Base-by-base conservation (phyloP, 2,888 invertebrate genomes). In the Brachypterus glaber region DNA sequence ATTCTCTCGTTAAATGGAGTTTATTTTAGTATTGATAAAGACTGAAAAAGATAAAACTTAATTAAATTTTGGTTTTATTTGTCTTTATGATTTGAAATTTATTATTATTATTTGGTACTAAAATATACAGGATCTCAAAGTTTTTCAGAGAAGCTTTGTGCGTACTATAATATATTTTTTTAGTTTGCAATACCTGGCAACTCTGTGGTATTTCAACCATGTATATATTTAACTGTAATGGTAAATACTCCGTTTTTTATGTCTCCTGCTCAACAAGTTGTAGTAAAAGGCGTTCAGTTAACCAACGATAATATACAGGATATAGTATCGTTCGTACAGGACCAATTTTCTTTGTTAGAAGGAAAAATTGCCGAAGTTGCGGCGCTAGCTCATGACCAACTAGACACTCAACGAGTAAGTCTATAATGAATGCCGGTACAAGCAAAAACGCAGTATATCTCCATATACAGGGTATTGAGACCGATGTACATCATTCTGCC, bases 181-280 rank as follows among this genome's bases (percentile, higher is more conserved):
- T 60, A 83, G 79, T 81, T 83, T 62, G 64, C 67, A 35, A 68
- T 83, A 47, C 82, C 83, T 49, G 82, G 83, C 29, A 77, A 76
- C 54, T 54, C 62, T 35, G 57, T 72, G 33, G 54, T 72, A 35
- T 76, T 82, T 59, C 67, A 71, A 44, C 85, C 85, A 32, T 73
- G 76, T 50, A 70, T 86, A 40, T 82, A 77, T 63, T 69, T 83
- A 32, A 82, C 83, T 45, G 77, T 86, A 51, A 77, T 85, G 58
- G 82, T 79, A 4, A 82, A 84, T 62, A 80, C 80, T 9, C 83
- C 85, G 35, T 80, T 83, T 63, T 74, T 80, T 51, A 72, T 74
- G 44, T 78, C 74, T 50, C 75, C 77, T 17, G 76, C 77, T 14
- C 82, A 82, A 59, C 79, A 82, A 70, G 81, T 82, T 34, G 62